phyloP scores from a whole-genome alignment of 2,888 invertebrate species.

The Oxyteleia sp. region DNA sequence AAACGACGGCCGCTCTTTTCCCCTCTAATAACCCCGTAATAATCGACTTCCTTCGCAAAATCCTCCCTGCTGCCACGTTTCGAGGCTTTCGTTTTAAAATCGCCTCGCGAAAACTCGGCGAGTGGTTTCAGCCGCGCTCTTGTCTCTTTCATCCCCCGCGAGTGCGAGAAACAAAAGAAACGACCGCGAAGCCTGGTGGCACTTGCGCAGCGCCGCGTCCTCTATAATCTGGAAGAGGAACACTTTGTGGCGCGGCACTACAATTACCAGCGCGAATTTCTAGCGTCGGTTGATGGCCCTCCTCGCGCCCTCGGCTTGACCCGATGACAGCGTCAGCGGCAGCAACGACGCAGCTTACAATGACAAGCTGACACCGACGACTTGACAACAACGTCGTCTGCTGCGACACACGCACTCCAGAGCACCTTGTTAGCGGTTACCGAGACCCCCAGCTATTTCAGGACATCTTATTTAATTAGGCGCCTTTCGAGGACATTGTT shows the following conservation, averaged over 20 bases:
- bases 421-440: too few species aligned
- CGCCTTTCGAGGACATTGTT: slow-evolving; percentile 86
- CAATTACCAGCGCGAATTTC: slow-evolving; percentile 84
- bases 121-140: slow-evolving; percentile 35
- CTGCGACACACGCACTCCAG: slow-evolving; percentile 78
- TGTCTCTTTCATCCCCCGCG: slow-evolving; percentile 4
- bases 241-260: slow-evolving; percentile 80
- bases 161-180: slow-evolving; percentile 54
- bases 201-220: slow-evolving; percentile 53
- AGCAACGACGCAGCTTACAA: slow-evolving; percentile 65
- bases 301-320: slow-evolving; percentile 80
- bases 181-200: slow-evolving; percentile 54
- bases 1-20: too few species aligned
- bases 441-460: too few species aligned
- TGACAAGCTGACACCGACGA: slow-evolving; percentile 72
- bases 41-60: too few species aligned
- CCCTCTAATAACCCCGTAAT: too few species aligned
- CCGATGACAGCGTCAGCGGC: slow-evolving; percentile 77
- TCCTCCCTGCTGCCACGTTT: too few species aligned
- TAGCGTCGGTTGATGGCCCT: slow-evolving; percentile 80
- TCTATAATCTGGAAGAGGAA: slow-evolving; percentile 72
- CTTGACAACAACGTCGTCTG: slow-evolving; percentile 64
- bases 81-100: too few species aligned
- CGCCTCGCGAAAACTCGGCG: neutral
- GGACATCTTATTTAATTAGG: slow-evolving; percentile 87